Base-by-base conservation (phyloP, 2,888 invertebrate species). In the Penaeus monodon region DNA sequence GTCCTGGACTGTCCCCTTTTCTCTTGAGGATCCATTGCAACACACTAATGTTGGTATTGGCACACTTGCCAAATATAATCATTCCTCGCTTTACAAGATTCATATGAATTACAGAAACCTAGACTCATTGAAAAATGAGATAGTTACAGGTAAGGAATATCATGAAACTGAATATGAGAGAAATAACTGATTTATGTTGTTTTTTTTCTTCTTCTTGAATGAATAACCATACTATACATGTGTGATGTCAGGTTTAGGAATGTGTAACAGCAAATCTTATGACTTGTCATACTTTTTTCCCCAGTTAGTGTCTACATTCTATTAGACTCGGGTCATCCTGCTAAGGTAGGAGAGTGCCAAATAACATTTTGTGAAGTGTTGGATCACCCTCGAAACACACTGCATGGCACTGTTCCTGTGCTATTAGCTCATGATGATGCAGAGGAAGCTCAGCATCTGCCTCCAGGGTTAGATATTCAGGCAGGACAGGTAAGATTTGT, bases 1-100 rank as follows among this genome's bases (percentile, higher is more conserved):
- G 33, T 88, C 88, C 27, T 90, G 90, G 90, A 87, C 86, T 20
- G 88, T 90, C 57, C 88, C 88, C 22, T 88, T 90, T 68, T 70
- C 85, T 0, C 38, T 90, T 27, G 83, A 86, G 68, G 90, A 90
- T 49, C 90, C 90, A 0, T 81, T 90, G 24, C 90, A 90, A 73
- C 88, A 90, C 74, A 88, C 90, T 24, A 88, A 88, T 79, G 79
- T 90, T 57, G 88, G 88, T 38, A 78, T 88, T 27, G 90, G 90
- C 20, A 77, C 80, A 24, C 63, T 78, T 38, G 90, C 90, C 6
- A 57, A 66, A 8, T 90, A 87, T 79, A 83, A 85, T 44, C 85
- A 90, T 78, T 88, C 88, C 20, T 81, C 90, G 22, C 84, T 90
- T 10, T 90, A 90, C 84, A 89, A 85, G 64, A 83, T 90, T 44